Evolutionary conservation across 1,140 invertebrate species (phyloP).

Genomic region (Cephus cinctus): DNA sequence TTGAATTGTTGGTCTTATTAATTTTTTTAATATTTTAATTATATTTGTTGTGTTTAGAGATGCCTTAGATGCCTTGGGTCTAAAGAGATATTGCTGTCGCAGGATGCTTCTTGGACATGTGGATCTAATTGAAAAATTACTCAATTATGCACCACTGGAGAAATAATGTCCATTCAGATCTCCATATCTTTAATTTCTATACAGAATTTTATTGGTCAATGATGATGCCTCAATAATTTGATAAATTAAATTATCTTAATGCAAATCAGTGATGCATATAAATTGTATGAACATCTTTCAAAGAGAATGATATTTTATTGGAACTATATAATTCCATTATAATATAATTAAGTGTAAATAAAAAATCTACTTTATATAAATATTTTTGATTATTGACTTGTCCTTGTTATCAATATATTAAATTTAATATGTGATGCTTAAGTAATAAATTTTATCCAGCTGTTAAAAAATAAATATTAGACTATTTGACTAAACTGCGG

Average conservation of each 20-base stretch:
- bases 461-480: no score
- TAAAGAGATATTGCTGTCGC: conserved; percentile 97
- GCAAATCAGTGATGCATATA: neutral
- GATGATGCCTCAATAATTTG: no score
- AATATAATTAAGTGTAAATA: neutral
- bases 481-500: no score
- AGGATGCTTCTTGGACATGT: conserved; percentile 98
- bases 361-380: no score
- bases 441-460: no score
- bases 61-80: conserved; percentile 94
- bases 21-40: conserved; percentile 10
- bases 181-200: neutral
- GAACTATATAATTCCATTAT: neutral
- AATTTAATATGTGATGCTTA: no score
- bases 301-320: neutral
- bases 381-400: no score
- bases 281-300: neutral
- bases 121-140: conserved; percentile 97
- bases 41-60: conserved; percentile 70
- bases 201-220: neutral
- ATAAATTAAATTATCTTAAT: neutral
- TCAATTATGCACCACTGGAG: conserved; percentile 97
- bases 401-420: no score
- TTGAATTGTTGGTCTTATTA: conserved; percentile 9
- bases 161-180: conserved; percentile 66